Conservation (phyloP, 1,140 invertebrate genomes). For the Diabrotica virgifera region DNA sequence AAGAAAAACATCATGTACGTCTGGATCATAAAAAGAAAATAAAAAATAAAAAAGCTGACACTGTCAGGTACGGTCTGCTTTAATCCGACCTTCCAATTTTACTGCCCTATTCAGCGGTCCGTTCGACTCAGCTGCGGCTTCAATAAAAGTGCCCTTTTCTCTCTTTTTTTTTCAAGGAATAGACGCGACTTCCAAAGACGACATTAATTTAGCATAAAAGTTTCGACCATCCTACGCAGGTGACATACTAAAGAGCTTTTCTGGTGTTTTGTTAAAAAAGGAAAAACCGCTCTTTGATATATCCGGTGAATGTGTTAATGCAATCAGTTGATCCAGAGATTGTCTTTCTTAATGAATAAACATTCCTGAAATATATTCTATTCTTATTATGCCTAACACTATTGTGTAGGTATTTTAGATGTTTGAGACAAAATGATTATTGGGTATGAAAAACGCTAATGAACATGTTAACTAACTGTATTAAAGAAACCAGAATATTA, state of each 20-base stretch:
- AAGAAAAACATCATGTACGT: constrained; percentile 1
- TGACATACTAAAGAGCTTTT: not conserved
- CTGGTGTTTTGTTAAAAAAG: too few relatives aligned
- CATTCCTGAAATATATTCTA: too few relatives aligned
- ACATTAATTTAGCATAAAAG: not conserved
- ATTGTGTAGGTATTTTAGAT: too few relatives aligned
- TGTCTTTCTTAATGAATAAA: too few relatives aligned
- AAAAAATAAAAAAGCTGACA: constrained; percentile 1
- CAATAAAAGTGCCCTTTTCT: not conserved
- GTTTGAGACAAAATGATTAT: too few relatives aligned
- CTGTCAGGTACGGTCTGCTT: not conserved
- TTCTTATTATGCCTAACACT: too few relatives aligned
- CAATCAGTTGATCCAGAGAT: too few relatives aligned
- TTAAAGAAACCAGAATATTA: too few relatives aligned
- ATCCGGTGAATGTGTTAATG: too few relatives aligned
- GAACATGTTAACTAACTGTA: too few relatives aligned
- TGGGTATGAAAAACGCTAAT: too few relatives aligned
- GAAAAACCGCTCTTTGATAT: too few relatives aligned
- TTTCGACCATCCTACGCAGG: not conserved
- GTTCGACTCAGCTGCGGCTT: not conserved
- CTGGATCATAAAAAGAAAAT: not conserved
- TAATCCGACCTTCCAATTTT: constrained; percentile 2
- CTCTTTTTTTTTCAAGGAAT: not conserved
- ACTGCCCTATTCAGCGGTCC: constrained; percentile 1
- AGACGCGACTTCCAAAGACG: not conserved